Base-by-base conservation (phyloP, 2,113 vertebrate species). In the Sander lucioperca region DNA sequence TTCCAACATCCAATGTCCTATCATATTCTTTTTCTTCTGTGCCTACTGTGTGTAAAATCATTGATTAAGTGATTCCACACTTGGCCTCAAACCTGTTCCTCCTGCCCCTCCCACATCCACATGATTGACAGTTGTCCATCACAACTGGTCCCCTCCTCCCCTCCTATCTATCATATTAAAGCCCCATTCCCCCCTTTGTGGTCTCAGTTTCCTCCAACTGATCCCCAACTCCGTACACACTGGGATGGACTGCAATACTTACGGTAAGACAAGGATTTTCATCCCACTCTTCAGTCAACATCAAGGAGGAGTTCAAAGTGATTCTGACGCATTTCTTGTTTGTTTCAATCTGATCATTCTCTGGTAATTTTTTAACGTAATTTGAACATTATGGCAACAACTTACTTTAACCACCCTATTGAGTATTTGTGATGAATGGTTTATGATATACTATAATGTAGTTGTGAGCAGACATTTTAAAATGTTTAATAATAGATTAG, bases 111-210 rank as follows among this genome's bases (percentile, higher is more conserved):
- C 88, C 84, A 85, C 54, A 36, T 58, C 39, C 25, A 15, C 4
- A 33, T 82, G 85, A 94, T 64, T 88, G 92, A 92, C 87, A 90
- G 23, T 14, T 89, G 85, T 90, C 89, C 53, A 33, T 90, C 91
- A 86, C 48, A 27, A 0, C 59, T 12, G n/a, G 62, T 23, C 75
- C 27, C 84, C 86, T 81, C 91, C 91, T 73, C 67, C 80, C 19
- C 48, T 39, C 27, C 21, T 4, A 0, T 30, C 53, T 0, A 5
- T 69, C 51, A 12, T 80, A 88, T 90, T 81, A 83, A 89, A 92
- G 74, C 67, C 61, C 36, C 56, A 11, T 62, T 79, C 11, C 66
- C 39, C 59, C 62, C n/a, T 23, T 9, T 39, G 80, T 57, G 76
- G 59, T 72, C 27, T 72, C 64, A 74, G 18, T 88, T 82, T 62